These are phyloP conservation scores for Drosophila quadrilineata DNA, from an alignment of 1,140 invertebrate species.

Conservation along the genomic window DNA sequence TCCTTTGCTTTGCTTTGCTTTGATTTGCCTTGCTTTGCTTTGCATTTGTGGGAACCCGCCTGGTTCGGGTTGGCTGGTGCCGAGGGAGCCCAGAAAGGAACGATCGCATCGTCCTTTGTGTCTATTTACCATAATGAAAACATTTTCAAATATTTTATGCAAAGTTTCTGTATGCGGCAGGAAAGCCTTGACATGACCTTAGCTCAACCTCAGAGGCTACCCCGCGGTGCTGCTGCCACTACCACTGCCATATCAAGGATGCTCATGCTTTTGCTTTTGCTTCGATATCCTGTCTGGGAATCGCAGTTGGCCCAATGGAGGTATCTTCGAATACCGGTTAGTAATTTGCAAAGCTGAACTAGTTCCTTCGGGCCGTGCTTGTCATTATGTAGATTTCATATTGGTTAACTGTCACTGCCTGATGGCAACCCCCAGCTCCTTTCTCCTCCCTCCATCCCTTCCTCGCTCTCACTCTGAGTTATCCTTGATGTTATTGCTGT, in stretches of 20 bases:
- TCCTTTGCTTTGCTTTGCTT: conserved; percentile 35
- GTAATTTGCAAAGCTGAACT: conserved; percentile 75
- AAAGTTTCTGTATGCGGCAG: conserved; percentile 53
- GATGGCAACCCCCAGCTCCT: background rate
- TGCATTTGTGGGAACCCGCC: conserved; percentile 17
- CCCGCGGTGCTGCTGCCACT: conserved; percentile 37
- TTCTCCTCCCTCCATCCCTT: background rate
- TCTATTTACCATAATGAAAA: conserved; percentile 78
- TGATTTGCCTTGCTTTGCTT: no score
- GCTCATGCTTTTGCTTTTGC: conserved; percentile 34
- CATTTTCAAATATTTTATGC: conserved; percentile 80
- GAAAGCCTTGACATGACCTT: conserved; percentile 67
- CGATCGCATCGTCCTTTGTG: conserved; percentile 55
- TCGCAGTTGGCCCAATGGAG: no score
- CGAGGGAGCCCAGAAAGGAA: conserved; percentile 17
- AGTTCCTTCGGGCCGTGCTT: conserved; percentile 45
- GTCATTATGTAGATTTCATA: conserved; percentile 72
- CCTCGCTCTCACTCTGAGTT: conserved; percentile 12
- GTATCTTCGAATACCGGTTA: conserved; percentile 66
- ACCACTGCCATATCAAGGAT: conserved; percentile 7
- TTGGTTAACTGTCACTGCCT: conserved; percentile 22
- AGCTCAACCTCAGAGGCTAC: conserved; percentile 46
- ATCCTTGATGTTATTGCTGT: conserved; percentile 32
- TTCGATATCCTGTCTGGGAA: conserved; percentile 63
- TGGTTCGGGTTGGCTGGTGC: conserved; percentile 1